These are phyloP conservation scores for Pinna nobilis DNA, from an alignment of 1,140 invertebrate species.

Conservation along the genomic window DNA sequence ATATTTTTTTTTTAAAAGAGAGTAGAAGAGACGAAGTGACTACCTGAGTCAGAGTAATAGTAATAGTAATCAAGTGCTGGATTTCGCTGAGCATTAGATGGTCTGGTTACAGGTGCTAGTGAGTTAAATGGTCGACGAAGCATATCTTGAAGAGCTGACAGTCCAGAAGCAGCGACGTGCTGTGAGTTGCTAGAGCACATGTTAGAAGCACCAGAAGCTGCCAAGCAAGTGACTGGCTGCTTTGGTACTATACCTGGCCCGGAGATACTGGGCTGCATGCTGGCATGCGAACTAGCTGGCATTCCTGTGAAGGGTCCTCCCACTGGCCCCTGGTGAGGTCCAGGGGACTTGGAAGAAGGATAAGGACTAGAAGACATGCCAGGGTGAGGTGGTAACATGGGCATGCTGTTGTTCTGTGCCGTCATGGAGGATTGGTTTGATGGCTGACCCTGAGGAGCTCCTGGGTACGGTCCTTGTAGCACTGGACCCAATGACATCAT, in stretches of 20 bases:
- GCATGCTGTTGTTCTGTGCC: not conserved
- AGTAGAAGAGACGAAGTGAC: too few relatives aligned
- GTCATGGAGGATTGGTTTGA: not conserved
- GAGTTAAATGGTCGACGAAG: conserved; percentile 26
- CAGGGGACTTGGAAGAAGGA: conserved; percentile 19
- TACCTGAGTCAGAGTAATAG: too few relatives aligned
- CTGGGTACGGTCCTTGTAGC: conserved; percentile 2
- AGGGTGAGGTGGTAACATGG: conserved; percentile 24
- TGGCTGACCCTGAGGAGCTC: conserved; percentile 35
- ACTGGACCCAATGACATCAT: conserved; percentile 10
- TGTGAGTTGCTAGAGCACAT: conserved; percentile 21
- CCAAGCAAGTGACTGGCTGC: conserved; percentile 14
- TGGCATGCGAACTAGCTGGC: conserved; percentile 33
- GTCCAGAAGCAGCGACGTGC: conserved; percentile 16
- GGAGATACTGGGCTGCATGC: conserved; percentile 15
- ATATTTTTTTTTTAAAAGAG: too few relatives aligned
- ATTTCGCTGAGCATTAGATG: too few relatives aligned
- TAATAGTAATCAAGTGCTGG: too few relatives aligned
- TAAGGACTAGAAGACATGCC: conserved; percentile 38
- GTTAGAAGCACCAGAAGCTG: conserved; percentile 1
- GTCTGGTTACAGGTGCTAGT: not conserved
- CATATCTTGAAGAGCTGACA: conserved; percentile 25
- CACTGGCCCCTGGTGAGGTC: conserved; percentile 4
- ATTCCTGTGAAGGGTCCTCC: conserved; percentile 28
- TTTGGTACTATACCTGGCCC: conserved; percentile 26